Evolutionary conservation across 2,113 vertebrate species (phyloP).

Genomic region (Periophthalmus modestus): DNA sequence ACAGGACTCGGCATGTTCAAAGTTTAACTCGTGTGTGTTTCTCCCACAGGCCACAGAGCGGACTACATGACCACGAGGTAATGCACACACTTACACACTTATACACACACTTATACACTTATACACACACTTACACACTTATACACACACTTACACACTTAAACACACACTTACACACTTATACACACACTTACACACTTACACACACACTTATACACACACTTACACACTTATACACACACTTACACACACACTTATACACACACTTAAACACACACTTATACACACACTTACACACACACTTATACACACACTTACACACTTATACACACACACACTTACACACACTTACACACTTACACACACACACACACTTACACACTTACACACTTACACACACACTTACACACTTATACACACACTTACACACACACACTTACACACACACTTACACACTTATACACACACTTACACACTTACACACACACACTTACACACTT

Average conservation of each 20-base stretch:
- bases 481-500: constrained; percentile 13
- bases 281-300: constrained; percentile 23
- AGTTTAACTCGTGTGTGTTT: constrained; percentile 28
- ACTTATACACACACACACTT: too few species aligned
- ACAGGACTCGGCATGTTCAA: constrained; percentile 45
- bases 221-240: too few species aligned
- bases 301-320: too few species aligned
- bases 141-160: too few species aligned
- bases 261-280: neutral
- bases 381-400: constrained; percentile 23
- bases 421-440: constrained; percentile 7
- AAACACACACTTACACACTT: too few species aligned
- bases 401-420: too few species aligned
- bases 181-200: too few species aligned
- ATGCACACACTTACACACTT: constrained; percentile 41
- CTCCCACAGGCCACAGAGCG: constrained; percentile 88
- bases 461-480: neutral
- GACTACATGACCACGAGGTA: constrained; percentile 99
- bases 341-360: too few species aligned
- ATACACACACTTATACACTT: too few species aligned
- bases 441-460: constrained; percentile 15
- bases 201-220: neutral
- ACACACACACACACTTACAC: neutral
- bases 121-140: constrained; percentile 25
- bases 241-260: constrained; percentile 26